Evolutionary conservation across 2,797 vertebrate species (phyloP), one percentile per base, ranked within the genome.

Genomic region (Hybognathus amarus): DNA sequence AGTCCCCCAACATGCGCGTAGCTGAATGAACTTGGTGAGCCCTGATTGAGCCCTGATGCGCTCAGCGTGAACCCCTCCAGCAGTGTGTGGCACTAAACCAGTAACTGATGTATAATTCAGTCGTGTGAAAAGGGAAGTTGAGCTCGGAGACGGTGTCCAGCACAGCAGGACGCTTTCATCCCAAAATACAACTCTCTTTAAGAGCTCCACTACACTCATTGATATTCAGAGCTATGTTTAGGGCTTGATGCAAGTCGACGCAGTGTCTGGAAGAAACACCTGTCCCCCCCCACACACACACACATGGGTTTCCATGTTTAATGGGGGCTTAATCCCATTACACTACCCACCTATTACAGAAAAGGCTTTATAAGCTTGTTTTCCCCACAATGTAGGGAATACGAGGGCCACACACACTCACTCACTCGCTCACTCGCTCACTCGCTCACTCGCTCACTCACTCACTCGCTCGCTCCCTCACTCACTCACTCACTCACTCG

Each of bases 171-270:
- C 9, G 54, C 79, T 77, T 69, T 78, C 66, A 77, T 66, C 71
- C 79, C 54, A 45, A 80, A 74, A 74, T 52, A 80, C 33, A 71
- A 80, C 67, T 80, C 24, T 40, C 24, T 71, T 80, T 80, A 80
- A 61, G 67, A 80, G 66, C 67, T 71, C n/a, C n/a, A 69, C 15
- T 71, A 38, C 36, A 54, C 68, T 79, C 76, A 73, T 76, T 54
- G 45, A 73, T 67, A 84, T 84, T 84, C 83, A 79, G 22, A 73
- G 68, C 56, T 73, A 59, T 79, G 30, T 80, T 71, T 71, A 80
- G 79, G 17, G 27, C 50, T 61, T 61, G 67, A 71, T 61, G 79
- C 33, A 75, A 56, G 70, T 74, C 71, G 47, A 74, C 30, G 11
- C 78, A 69, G 50, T 22, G 67, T 71, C 54, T 42, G 38, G 67